Evolutionary conservation across 1,140 invertebrate species (phyloP).

Genomic region (Pomacea maculata): DNA sequence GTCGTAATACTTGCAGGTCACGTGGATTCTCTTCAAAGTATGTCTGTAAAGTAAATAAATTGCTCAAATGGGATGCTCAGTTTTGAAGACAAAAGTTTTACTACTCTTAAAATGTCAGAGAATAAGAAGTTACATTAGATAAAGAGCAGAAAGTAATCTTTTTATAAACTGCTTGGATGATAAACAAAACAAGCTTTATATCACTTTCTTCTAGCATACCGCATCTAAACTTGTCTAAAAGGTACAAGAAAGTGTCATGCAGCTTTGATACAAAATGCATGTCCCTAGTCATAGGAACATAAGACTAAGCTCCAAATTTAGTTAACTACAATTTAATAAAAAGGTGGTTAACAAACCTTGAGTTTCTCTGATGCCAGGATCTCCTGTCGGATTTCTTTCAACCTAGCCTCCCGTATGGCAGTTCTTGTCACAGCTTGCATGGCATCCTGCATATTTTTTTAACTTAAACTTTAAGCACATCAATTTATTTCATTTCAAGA

Average conservation of each 20-base stretch:
- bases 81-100: not conserved
- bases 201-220: too few relatives aligned
- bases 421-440: constrained; percentile 92
- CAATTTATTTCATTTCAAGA: too few relatives aligned
- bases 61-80: too few relatives aligned
- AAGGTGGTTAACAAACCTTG: constrained; percentile 71
- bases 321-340: too few relatives aligned
- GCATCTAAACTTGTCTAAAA: not conserved
- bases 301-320: not conserved
- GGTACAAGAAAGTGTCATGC: not conserved
- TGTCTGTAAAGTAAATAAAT: constrained; percentile 67
- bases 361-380: constrained; percentile 92
- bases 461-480: too few relatives aligned
- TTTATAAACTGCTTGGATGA: not conserved
- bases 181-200: not conserved
- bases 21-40: constrained; percentile 96
- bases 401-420: constrained; percentile 89
- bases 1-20: constrained; percentile 86
- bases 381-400: constrained; percentile 96
- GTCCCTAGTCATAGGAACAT: not conserved
- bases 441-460: constrained; percentile 74
- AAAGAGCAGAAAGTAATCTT: not conserved
- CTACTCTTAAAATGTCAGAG: not conserved
- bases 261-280: not conserved
- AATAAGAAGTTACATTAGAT: not conserved